Evolutionary conservation across 1,140 invertebrate species (phyloP).

Genomic region (Macrostomum lignano): DNA sequence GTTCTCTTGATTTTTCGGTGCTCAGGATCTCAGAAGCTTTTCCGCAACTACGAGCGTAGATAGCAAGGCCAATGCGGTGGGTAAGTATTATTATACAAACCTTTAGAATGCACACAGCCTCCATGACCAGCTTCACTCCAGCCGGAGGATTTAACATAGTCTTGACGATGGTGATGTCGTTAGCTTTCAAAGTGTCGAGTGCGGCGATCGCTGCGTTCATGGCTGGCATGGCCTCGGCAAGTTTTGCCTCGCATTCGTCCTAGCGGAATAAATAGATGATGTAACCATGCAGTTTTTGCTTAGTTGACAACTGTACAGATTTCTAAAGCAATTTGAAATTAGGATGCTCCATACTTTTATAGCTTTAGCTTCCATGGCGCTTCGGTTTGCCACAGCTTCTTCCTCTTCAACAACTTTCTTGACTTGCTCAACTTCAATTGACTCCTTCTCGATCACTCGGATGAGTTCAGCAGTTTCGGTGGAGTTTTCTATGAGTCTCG

Average conservation of each 20-base stretch:
- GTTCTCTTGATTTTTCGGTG: background rate
- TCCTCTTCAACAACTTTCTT: slow-evolving; percentile 22
- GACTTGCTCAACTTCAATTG: slow-evolving; percentile 19
- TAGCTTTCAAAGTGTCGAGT: slow-evolving; percentile 25
- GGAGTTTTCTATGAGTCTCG: slow-evolving; percentile 20
- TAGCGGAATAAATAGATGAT: too few species aligned
- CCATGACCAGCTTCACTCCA: slow-evolving; percentile 26
- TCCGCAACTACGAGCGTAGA: too few species aligned
- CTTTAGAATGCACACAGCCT: slow-evolving; percentile 26
- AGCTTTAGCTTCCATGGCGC: slow-evolving; percentile 18
- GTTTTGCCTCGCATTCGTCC: slow-evolving; percentile 25
- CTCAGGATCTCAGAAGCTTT: background rate
- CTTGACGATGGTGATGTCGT: slow-evolving; percentile 26
- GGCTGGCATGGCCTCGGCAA: slow-evolving; percentile 23
- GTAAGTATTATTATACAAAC: slow-evolving; percentile 9
- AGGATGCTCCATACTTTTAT: slow-evolving; percentile 15
- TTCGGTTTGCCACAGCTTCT: slow-evolving; percentile 17
- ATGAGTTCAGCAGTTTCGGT: slow-evolving; percentile 23
- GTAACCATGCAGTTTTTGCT: background rate
- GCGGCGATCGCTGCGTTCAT: slow-evolving; percentile 23
- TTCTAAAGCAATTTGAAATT: slow-evolving; percentile 1
- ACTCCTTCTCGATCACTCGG: slow-evolving; percentile 21
- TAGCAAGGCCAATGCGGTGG: too few species aligned
- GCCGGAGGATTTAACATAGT: slow-evolving; percentile 20
- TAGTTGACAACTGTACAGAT: background rate